Percentiles rank a stretch among this genome's conserved stretches.
Conservation (phyloP, 2,888 invertebrate species). For the Papilio elwesi region DNA sequence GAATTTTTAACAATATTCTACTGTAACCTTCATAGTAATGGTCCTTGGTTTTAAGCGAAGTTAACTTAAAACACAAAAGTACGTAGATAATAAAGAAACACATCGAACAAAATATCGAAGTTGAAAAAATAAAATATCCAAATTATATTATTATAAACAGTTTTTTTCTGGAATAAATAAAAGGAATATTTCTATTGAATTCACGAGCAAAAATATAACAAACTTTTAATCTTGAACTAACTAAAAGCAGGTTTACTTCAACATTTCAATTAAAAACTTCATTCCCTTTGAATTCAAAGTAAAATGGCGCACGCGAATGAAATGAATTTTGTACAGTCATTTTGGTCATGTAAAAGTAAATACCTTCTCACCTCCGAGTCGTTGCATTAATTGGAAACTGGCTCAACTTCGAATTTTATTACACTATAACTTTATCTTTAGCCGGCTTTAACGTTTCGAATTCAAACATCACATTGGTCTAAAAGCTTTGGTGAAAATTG, state of each 20-base stretch:
- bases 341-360: conserved; percentile 18
- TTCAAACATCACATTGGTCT: neutral
- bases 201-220: neutral
- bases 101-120: too few species aligned
- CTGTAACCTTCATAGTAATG: too few species aligned
- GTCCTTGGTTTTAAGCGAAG: too few species aligned
- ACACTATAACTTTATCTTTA: conserved; percentile 3
- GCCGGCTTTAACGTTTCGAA: neutral
- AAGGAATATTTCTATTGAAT: neutral
- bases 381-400: conserved; percentile 21
- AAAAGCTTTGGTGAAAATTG: neutral
- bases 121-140: too few species aligned
- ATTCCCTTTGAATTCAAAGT: conserved; percentile 26
- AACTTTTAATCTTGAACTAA: conserved; percentile 9
- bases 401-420: conserved; percentile 10
- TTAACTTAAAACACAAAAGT: too few species aligned
- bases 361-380: conserved; percentile 9
- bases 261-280: conserved; percentile 25
- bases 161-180: neutral
- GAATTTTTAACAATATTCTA: too few species aligned
- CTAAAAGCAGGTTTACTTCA: conserved; percentile 18
- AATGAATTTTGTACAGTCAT: conserved; percentile 18
- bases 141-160: too few species aligned
- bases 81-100: too few species aligned
- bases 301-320: conserved; percentile 25